Conservation (phyloP, 2,113 vertebrate genomes). For the Cinclus mexicanus region DNA sequence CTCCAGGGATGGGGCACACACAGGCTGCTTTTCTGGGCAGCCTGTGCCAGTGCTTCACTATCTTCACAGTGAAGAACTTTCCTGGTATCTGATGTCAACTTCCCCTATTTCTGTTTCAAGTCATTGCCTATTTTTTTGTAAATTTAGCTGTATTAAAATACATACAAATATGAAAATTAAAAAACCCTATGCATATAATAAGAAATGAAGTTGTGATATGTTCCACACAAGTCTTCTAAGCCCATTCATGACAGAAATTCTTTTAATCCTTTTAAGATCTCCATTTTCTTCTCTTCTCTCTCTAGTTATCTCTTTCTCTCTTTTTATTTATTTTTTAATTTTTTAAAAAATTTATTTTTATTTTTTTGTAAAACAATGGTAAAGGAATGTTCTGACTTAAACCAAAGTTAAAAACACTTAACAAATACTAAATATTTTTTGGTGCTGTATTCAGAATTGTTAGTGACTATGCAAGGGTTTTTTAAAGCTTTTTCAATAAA, state of each 20-base stretch:
- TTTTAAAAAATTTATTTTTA: background rate
- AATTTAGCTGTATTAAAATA: background rate
- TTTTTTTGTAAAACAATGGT: too few relatives aligned
- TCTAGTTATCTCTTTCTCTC: background rate
- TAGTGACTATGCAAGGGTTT: background rate
- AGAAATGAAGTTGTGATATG: background rate
- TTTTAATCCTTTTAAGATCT: background rate
- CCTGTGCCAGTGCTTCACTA: background rate
- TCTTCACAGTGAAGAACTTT: background rate
- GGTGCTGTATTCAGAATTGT: background rate
- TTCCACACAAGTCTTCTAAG: background rate
- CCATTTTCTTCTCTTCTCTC: fast-evolving
- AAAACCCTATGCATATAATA: background rate
- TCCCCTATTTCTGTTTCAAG: background rate
- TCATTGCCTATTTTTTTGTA: background rate
- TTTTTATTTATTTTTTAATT: background rate
- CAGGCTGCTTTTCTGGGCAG: background rate
- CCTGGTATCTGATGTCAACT: background rate
- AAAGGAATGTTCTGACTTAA: background rate
- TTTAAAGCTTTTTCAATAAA: background rate
- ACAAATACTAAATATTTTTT: background rate
- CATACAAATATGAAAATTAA: background rate
- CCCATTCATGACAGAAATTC: background rate
- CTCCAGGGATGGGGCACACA: background rate
- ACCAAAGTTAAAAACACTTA: background rate